Percentiles rank a stretch among this genome's conserved stretches.
Conservation (phyloP, 2,113 vertebrate species). For the Cochlearius cochlearius region DNA sequence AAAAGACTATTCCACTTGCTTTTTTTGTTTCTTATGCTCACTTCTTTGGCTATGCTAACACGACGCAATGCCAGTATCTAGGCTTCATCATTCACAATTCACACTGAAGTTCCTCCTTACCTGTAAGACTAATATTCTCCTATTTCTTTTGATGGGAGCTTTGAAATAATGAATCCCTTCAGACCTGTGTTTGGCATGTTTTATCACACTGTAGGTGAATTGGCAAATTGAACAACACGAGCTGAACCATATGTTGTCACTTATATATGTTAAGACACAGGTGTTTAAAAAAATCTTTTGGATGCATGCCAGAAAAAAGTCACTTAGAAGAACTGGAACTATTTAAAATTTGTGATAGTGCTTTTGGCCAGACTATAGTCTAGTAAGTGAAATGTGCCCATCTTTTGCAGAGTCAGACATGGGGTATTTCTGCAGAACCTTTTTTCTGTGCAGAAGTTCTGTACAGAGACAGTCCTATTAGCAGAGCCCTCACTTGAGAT, state of each 20-base stretch:
- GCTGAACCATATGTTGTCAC: background rate
- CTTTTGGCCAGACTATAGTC: background rate
- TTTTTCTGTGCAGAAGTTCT: background rate
- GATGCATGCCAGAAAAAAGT: background rate
- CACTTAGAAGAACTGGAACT: background rate
- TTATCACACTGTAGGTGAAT: background rate
- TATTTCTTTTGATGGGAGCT: background rate
- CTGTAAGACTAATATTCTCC: background rate
- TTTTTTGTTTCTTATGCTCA: background rate
- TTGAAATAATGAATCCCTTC: background rate
- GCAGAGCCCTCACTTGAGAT: background rate
- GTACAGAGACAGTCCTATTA: background rate
- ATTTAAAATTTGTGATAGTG: background rate
- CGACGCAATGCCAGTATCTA: background rate
- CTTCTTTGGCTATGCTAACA: background rate
- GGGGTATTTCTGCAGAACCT: background rate
- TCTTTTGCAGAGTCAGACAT: background rate
- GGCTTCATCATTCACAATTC: background rate
- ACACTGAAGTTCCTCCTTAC: background rate
- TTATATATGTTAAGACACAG: background rate
- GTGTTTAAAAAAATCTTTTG: background rate
- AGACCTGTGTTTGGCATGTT: background rate
- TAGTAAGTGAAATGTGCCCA: background rate
- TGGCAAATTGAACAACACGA: background rate
- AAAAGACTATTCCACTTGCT: background rate